Conservation (phyloP, 2,888 invertebrate genomes). For the Drosophila neotestacea region DNA sequence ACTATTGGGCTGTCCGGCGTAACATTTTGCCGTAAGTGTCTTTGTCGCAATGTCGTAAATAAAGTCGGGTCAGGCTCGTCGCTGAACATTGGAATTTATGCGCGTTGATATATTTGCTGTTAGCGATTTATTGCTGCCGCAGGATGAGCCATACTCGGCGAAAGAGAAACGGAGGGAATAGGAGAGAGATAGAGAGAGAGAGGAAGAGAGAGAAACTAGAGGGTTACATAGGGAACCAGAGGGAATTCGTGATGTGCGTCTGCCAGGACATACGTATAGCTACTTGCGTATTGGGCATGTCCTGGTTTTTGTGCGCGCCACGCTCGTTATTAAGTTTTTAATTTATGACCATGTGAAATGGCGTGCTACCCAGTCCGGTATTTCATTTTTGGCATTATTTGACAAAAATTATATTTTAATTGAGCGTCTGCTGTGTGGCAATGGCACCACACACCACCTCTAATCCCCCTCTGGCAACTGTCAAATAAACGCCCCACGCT, state of each 20-base stretch:
- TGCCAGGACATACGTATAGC: conserved; percentile 44
- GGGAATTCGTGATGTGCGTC: conserved; percentile 70
- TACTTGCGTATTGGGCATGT: conserved; percentile 78
- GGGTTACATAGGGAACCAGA: conserved; percentile 15
- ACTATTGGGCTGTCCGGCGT: conserved; percentile 41
- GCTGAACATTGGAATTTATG: conserved; percentile 82
- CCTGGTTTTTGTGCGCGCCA: conserved; percentile 70
- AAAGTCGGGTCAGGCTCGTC: conserved; percentile 76
- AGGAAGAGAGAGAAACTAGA: neutral
- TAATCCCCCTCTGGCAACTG: conserved; percentile 47
- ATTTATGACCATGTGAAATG: conserved; percentile 81
- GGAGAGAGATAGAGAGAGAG: conserved; percentile 1
- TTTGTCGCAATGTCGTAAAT: conserved; percentile 81
- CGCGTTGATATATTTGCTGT: conserved; percentile 84
- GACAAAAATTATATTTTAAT: conserved; percentile 81
- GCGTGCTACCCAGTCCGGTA: conserved; percentile 22
- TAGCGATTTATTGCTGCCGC: conserved; percentile 84
- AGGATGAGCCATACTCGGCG: conserved; percentile 59
- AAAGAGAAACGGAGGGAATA: neutral
- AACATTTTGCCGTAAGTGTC: conserved; percentile 73
- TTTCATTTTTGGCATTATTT: conserved; percentile 48
- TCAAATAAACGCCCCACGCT: conserved; percentile 75
- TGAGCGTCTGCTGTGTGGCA: conserved; percentile 51
- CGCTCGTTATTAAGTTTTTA: conserved; percentile 83
- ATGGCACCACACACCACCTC: conserved; percentile 8